Conservation (phyloP, 2,113 vertebrate species). For the Nannospalax galili region DNA sequence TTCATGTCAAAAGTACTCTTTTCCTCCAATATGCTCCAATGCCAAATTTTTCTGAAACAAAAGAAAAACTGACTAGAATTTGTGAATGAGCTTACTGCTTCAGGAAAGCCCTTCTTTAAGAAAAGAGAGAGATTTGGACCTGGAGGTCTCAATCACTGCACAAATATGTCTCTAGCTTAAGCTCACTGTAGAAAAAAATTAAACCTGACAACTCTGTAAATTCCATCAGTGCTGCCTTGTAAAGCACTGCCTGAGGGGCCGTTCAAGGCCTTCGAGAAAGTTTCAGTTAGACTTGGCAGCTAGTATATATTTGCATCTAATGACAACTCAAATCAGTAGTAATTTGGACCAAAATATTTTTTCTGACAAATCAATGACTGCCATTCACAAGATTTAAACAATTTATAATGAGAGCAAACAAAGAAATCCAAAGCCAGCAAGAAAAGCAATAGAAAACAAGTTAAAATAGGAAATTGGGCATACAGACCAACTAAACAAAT, state of each 20-base stretch:
- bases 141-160: constrained; percentile 73
- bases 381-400: constrained; percentile 19
- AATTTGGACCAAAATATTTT: constrained; percentile 42
- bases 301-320: neutral
- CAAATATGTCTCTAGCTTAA: constrained; percentile 79
- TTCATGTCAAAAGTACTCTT: constrained; percentile 78
- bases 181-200: neutral
- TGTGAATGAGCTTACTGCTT: constrained; percentile 70
- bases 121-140: constrained; percentile 73
- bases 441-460: constrained; percentile 27
- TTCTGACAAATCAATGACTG: constrained; percentile 41
- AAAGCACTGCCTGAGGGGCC: neutral
- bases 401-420: neutral
- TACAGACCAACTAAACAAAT: constrained; percentile 35
- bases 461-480: neutral
- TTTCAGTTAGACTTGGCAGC: neutral
- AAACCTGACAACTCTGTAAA: constrained; percentile 53
- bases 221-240: neutral
- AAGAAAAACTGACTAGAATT: constrained; percentile 77
- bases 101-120: constrained; percentile 78
- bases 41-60: constrained; percentile 80
- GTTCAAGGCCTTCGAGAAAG: neutral
- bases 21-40: constrained; percentile 71
- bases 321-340: neutral
- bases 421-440: constrained; percentile 34